Evolutionary conservation across 1,140 invertebrate species (phyloP).

Genomic region (Brevipalpus yothersi): DNA sequence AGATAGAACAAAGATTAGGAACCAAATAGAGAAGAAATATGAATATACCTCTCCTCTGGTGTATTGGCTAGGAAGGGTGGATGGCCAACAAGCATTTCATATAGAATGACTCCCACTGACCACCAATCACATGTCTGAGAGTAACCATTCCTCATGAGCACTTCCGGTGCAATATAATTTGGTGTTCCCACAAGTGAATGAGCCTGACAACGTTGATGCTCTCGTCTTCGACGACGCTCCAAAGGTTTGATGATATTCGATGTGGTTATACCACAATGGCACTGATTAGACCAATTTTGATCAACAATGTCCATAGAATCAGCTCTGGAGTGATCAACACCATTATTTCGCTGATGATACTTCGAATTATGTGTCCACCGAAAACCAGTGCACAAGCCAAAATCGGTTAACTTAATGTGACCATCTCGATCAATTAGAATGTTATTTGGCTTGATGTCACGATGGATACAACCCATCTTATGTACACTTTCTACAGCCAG

Average conservation of each 20-base stretch:
- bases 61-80: constrained; percentile 83
- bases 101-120: constrained; percentile 95
- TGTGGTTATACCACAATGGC: constrained; percentile 11
- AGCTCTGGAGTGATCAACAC: constrained; percentile 16
- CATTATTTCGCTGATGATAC: constrained; percentile 56
- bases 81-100: constrained; percentile 95
- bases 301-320: not conserved
- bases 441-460: constrained; percentile 99
- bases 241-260: constrained; percentile 36
- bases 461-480: constrained; percentile 94
- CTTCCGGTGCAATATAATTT: constrained; percentile 99
- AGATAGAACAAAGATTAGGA: too few species aligned
- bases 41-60: constrained; percentile 85
- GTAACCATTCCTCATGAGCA: constrained; percentile 54
- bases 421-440: constrained; percentile 84
- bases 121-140: constrained; percentile 98
- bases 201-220: constrained; percentile 76
- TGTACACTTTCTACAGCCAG: constrained; percentile 98
- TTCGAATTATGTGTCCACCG: constrained; percentile 98
- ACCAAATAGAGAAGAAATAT: too few species aligned
- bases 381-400: constrained; percentile 92
- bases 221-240: constrained; percentile 47
- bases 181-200: constrained; percentile 91
- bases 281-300: constrained; percentile 9
- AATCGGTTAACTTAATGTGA: constrained; percentile 95